A percentile compares a stretch with the other conserved stretches of the same genome.
Evolutionary conservation across 2,113 vertebrate species (phyloP).

Genomic region (Marmota monax): DNA sequence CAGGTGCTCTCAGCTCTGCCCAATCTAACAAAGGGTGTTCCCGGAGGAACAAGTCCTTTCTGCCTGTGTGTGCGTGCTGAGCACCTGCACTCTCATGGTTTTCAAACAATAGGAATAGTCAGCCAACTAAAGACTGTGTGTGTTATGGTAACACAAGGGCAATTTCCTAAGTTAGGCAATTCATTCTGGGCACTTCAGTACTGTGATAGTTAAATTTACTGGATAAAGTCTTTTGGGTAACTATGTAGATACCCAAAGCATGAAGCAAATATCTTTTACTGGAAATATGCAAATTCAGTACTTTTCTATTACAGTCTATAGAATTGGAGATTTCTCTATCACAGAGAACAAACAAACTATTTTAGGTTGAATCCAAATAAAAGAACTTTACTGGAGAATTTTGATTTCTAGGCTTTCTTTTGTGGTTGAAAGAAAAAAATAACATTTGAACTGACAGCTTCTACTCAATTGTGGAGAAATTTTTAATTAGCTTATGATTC

Average conservation of each 20-base stretch:
- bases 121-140: slow-evolving; percentile 1
- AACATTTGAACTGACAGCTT: slow-evolving; percentile 12
- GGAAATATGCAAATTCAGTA: slow-evolving; percentile 44
- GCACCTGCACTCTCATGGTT: background rate
- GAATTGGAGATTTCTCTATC: slow-evolving; percentile 53
- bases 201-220: slow-evolving; percentile 34
- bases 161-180: slow-evolving; percentile 16
- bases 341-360: slow-evolving; percentile 61
- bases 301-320: slow-evolving; percentile 56
- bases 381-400: slow-evolving; percentile 73
- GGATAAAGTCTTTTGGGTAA: slow-evolving; percentile 55
- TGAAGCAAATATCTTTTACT: slow-evolving; percentile 53
- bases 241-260: slow-evolving; percentile 24
- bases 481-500: slow-evolving; percentile 21
- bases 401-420: slow-evolving; percentile 61
- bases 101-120: background rate
- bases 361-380: slow-evolving; percentile 80
- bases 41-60: background rate
- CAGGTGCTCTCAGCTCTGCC: background rate
- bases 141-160: background rate
- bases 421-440: slow-evolving; percentile 29
- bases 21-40: background rate
- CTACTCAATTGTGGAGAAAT: background rate
- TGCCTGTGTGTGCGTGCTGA: background rate
- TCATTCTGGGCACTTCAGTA: slow-evolving; percentile 24